Conservation (phyloP, 2,888 invertebrate species). For the Agrotis clavis region DNA sequence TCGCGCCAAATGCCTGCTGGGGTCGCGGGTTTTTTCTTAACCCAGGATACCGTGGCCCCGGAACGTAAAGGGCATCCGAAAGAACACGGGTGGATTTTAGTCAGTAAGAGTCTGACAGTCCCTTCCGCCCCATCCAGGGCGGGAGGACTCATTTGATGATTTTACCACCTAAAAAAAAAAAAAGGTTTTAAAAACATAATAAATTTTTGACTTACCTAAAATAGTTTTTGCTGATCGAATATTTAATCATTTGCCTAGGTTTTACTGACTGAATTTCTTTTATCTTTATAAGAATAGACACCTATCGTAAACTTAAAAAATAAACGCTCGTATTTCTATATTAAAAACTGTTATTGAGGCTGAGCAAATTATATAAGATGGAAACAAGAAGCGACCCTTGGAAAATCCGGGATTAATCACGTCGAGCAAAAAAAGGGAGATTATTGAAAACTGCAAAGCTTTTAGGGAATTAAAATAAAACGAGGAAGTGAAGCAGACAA, state of each 20-base stretch:
- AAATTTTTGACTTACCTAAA: not conserved
- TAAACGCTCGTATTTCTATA: not conserved
- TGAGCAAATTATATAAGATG: constrained; percentile 28
- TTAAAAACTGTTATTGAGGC: constrained; percentile 25
- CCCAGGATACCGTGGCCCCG: too few relatives aligned
- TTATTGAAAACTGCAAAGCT: constrained; percentile 62
- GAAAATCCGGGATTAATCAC: constrained; percentile 49
- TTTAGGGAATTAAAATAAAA: constrained; percentile 57
- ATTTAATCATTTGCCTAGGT: too few relatives aligned
- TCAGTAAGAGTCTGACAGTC: too few relatives aligned
- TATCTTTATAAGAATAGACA: not conserved
- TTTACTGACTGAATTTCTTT: not conserved
- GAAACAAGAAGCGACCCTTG: constrained; percentile 2
- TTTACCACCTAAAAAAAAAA: too few relatives aligned
- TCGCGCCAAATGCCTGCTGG: too few relatives aligned
- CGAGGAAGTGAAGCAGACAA: constrained; percentile 39
- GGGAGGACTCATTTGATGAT: too few relatives aligned
- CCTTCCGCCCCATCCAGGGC: too few relatives aligned
- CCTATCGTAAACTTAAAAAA: not conserved
- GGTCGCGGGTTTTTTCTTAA: too few relatives aligned
- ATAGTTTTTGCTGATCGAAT: not conserved
- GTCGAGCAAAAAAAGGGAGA: constrained; percentile 44
- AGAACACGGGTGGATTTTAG: too few relatives aligned
- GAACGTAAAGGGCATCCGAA: too few relatives aligned
- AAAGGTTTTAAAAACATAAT: too few relatives aligned